Evolutionary conservation across 2,797 vertebrate species (phyloP), one percentile per base, ranked within the genome.

Genomic region (Danionella dracula): DNA sequence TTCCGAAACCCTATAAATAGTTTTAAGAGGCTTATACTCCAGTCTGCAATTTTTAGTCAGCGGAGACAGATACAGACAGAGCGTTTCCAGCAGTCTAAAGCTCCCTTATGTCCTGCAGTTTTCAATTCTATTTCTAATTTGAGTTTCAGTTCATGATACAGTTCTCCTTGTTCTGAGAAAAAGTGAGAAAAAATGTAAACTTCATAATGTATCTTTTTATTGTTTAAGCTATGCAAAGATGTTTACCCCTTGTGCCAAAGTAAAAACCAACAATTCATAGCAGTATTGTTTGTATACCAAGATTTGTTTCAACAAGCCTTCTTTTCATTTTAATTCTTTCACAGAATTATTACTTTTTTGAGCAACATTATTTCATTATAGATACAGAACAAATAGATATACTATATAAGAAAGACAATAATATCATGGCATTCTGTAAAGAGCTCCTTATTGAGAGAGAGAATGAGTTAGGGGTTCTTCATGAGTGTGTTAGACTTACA

Each of bases 61-160:
- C 60, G 62, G 59, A 53, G 13, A 31, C 19, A 44, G 46, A 41
- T 41, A 48, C 37, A 67, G 17, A 23, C 62, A 56, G 17, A 49
- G 37, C 48, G 70, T 23, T n/a, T 50, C 65, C 42, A 68, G 50
- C 51, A 60, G 42, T 61, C 71, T 59, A 60, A 71, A 56, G 54
- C 55, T 40, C 49, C 32, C 45, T 64, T 68, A 53, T 51, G 55
- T 61, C 37, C 73, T 38, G 56, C 38, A 51, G 55, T 32, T 57
- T 71, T 68, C 35, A 20, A 31, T 60, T 32, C 68, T 68, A 79
- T 71, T 71, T 70, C 64, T 86, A 86, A 87, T 85, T 81, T 72
- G 50, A 79, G 76, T 84, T 84, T 84, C 81, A 83, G 76, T 80
- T 83, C 79, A 2, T 86, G 86, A 84, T 78, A 84, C 77, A 81